Conservation (phyloP, 2,888 invertebrate species). For the Aspidiotus rigidus region DNA sequence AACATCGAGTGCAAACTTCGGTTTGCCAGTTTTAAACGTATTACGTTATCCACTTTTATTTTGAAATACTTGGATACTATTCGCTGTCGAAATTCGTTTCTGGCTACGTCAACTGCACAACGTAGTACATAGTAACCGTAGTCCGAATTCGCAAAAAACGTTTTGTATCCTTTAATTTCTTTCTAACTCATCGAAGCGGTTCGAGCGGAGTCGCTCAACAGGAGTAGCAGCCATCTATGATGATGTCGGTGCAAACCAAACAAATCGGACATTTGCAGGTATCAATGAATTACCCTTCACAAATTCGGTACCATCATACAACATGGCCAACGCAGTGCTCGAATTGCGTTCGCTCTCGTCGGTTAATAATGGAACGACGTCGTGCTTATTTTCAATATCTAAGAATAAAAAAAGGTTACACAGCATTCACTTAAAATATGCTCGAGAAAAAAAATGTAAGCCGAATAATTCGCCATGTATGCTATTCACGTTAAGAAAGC, state of each 20-base stretch:
- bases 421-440: not conserved
- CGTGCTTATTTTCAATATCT: conserved; percentile 29
- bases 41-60: too few relatives aligned
- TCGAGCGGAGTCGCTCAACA: not conserved
- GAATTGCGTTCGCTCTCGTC: conserved; percentile 41
- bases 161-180: too few relatives aligned
- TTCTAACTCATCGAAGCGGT: too few relatives aligned
- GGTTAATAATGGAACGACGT: conserved; percentile 30
- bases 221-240: not conserved
- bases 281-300: conserved; percentile 51
- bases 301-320: conserved; percentile 49
- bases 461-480: too few relatives aligned
- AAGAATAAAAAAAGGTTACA: conserved; percentile 6
- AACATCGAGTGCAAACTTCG: too few relatives aligned
- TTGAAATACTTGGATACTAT: too few relatives aligned
- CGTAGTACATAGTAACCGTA: too few relatives aligned
- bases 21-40: too few relatives aligned
- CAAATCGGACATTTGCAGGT: not conserved
- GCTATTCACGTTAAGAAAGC: too few relatives aligned
- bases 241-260: not conserved
- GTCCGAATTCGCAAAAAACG: too few relatives aligned
- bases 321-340: conserved; percentile 59
- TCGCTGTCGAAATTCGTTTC: too few relatives aligned
- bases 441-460: not conserved
- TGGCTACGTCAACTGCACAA: too few relatives aligned